Base-by-base conservation (phyloP, 2,888 invertebrate genomes). In the Caenorhabditis zanzibari region DNA sequence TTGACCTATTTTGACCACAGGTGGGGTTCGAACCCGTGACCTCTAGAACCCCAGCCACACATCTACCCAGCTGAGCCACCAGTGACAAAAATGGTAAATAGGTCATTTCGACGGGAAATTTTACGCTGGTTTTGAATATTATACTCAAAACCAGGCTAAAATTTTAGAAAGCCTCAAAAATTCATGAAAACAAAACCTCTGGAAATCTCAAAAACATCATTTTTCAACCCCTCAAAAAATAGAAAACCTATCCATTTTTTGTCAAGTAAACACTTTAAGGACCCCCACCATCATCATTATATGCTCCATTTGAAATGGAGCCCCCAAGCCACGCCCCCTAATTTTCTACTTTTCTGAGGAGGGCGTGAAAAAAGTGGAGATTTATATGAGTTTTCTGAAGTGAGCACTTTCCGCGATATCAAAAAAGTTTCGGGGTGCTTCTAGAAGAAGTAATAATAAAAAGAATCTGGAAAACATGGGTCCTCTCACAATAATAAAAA, bases 291-390 rank as follows among this genome's bases (percentile, higher is more conserved):
- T 63, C 63, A 63, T 63, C 63, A 63, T 63, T 44, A 63, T 63
- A 41, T 41, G 41, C 41, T 61, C 61, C 22, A 63, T 44, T 63
- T 44, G 44, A 47, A 63, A 63, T 63, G 44, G 63, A 63, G 24
- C n/a, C n/a, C n/a, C 19, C 2, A 28, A 22, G 44, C 63, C 47
- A 63, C 63, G 63, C 63, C 63, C 61, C 63, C 63, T 63, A 61
- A 61, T 61, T 61, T 61, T 61, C 61, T 41, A 26, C 61, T 61
- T 41, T 61, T 61, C 35, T 58, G 28, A n/a, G 35, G 35, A 28
- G 10, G 38, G 38, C 38, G 38, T 12, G 38, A 38, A 38, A 38
- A 38, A 32, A 32, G 16, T 12, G 16, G 16, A 14, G 54, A 26
- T 54, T 54, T 54, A 26, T 54, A 26, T 19, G 49, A 22, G 19